Base-by-base conservation (phyloP, 2,888 invertebrate genomes). In the Thymelicus sylvestris region DNA sequence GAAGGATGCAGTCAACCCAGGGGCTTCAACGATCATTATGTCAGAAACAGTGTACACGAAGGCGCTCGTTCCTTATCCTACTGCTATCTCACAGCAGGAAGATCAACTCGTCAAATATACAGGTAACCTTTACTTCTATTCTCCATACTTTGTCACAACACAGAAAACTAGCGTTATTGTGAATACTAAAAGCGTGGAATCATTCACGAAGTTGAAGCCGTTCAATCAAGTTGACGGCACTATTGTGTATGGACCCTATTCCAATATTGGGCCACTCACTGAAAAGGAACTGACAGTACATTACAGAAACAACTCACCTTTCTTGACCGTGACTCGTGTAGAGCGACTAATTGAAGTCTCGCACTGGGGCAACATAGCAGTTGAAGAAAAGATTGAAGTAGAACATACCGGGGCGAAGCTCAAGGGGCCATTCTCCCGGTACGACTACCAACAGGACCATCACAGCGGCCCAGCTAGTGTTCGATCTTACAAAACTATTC, bases 341-440 rank as follows among this genome's bases (percentile, higher is more conserved):
- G 97, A 97, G 79, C 95, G 99, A 64, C 93, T 96, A 0, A 97
- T 99, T 80, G 99, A 99, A 92, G 96, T 99, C 2, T 99, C 99
- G 0, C 99, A 99, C 87, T 99, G 99, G 99, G 99, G 99, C 8
- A 99, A 99, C 83, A 98, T 99, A 80, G 99, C 99, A 31, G 95
- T 99, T 0, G 99, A 99, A 86, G 99, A 99, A 87, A 96, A 97
- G 7, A 95, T 99, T 78, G 98, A 99, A 86, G 94, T 99, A 76
- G 94, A 96, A 24, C 99, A 99, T 84, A 97, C 97, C 61, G 99
- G 99, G 57, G 99, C 99, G 12, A 95, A 96, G 75, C 91, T 99
- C 55, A 98, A 99, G 85, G 98, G 98, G 0, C 96, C 98, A 2
- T 99, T 99, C 93, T 99, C 99, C 2, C 96, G 99, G 55, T 98